These are phyloP conservation scores for Cerceris rybyensis DNA, from an alignment of 2,888 invertebrate species.

Conservation along the genomic window DNA sequence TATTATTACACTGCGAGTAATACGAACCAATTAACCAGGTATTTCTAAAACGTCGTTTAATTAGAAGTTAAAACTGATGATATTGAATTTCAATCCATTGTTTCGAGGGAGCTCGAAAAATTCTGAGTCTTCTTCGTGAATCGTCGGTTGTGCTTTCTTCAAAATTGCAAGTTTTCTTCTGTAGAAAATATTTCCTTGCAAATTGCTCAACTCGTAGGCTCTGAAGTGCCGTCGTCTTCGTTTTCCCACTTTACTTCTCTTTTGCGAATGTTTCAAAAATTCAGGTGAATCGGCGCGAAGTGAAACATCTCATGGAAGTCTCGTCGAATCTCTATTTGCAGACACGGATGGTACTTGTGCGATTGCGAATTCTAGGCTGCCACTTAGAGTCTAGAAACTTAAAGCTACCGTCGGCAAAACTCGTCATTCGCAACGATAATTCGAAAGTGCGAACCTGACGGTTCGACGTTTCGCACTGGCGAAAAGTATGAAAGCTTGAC, in stretches of 20 bases:
- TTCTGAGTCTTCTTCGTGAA: background rate
- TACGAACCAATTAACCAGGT: too few relatives aligned
- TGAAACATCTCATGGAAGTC: background rate
- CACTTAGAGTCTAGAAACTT: slow-evolving; percentile 19
- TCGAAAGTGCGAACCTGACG: background rate
- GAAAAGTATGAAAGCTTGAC: slow-evolving; percentile 54
- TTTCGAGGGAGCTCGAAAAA: too few relatives aligned
- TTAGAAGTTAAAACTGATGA: too few relatives aligned
- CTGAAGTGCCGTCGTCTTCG: too few relatives aligned
- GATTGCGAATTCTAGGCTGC: slow-evolving; percentile 9
- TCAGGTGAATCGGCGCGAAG: background rate
- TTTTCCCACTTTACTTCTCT: background rate
- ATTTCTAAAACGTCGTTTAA: too few relatives aligned
- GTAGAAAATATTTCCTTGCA: too few relatives aligned
- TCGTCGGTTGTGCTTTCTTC: background rate
- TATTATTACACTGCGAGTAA: too few relatives aligned
- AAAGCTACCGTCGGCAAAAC: slow-evolving; percentile 18
- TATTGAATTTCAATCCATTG: too few relatives aligned
- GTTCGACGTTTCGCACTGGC: slow-evolving; percentile 8
- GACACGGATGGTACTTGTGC: slow-evolving; percentile 54
- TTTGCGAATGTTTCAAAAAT: background rate
- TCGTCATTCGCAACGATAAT: slow-evolving; percentile 1
- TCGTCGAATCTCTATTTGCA: slow-evolving; percentile 24
- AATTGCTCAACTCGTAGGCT: too few relatives aligned
- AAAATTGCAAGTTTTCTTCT: too few relatives aligned